Percentiles rank a stretch among this genome's conserved stretches.
Conservation (phyloP, 1,140 invertebrate species). For the Drosophila paulistorum region DNA sequence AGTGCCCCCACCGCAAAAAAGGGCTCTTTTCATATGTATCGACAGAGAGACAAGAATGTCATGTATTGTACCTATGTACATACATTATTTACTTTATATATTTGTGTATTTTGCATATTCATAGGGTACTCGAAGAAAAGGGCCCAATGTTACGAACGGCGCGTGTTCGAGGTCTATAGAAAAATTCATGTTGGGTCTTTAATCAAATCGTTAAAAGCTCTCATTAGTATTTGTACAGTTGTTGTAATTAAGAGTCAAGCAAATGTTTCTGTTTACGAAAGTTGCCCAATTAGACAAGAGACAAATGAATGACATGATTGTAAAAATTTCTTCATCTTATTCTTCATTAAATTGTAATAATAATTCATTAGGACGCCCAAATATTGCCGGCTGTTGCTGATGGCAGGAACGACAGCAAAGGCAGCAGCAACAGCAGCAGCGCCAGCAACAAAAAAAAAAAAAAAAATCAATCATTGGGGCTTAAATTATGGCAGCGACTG, state of each 20-base stretch:
- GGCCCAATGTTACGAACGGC: conserved; percentile 24
- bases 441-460: not conserved
- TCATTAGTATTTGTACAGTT: conserved; percentile 52
- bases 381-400: conserved; percentile 41
- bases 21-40: conserved; percentile 56
- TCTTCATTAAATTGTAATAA: conserved; percentile 79
- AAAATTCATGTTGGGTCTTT: conserved; percentile 36
- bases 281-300: conserved; percentile 49
- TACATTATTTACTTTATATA: conserved; percentile 6
- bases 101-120: conserved; percentile 43
- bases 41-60: conserved; percentile 46
- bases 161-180: conserved; percentile 6
- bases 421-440: conserved; percentile 9
- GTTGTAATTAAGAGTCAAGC: conserved; percentile 65
- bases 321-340: conserved; percentile 56
- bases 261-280: conserved; percentile 37
- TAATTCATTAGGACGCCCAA: conserved; percentile 69
- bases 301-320: conserved; percentile 38
- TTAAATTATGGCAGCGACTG: conserved; percentile 42
- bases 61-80: conserved; percentile 13
- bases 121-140: conserved; percentile 35
- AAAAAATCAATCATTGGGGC: conserved; percentile 1
- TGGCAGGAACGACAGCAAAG: conserved; percentile 32
- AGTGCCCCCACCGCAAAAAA: conserved; percentile 48
- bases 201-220: conserved; percentile 52